These are phyloP conservation scores for Oryzias melastigma DNA, from an alignment of 2,113 vertebrate species.

Conservation along the genomic window DNA sequence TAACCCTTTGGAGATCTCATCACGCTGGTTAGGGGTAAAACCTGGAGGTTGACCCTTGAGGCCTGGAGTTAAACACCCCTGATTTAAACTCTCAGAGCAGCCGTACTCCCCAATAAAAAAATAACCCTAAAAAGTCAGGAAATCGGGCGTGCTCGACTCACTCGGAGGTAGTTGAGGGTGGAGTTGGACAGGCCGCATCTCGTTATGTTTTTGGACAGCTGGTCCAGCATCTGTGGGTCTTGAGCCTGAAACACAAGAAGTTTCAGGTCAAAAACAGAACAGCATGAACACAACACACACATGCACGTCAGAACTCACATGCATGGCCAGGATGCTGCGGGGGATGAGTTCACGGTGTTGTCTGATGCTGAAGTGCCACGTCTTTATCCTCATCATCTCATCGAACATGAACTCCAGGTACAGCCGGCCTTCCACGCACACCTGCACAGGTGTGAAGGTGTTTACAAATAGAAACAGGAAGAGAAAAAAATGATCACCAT, in stretches of 20 bases:
- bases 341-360: constrained; percentile 98
- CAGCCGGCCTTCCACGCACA: constrained; percentile 95
- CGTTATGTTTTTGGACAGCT: constrained; percentile 99
- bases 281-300: not conserved
- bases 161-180: constrained; percentile 99
- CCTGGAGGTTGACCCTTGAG: too few relatives aligned
- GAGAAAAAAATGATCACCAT: not conserved
- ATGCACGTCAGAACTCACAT: constrained; percentile 79
- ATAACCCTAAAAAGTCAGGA: too few relatives aligned
- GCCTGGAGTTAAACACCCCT: too few relatives aligned
- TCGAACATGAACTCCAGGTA: constrained; percentile 99
- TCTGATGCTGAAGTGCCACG: constrained; percentile 99
- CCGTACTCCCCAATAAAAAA: too few relatives aligned
- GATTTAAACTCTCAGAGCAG: too few relatives aligned
- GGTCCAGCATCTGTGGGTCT: constrained; percentile 98
- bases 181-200: constrained; percentile 98
- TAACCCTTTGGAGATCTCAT: too few relatives aligned
- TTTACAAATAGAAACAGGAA: too few relatives aligned
- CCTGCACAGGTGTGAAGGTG: constrained; percentile 71
- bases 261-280: not conserved
- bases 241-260: constrained; percentile 81
- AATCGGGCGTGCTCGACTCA: constrained; percentile 51
- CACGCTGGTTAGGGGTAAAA: too few relatives aligned
- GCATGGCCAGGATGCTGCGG: constrained; percentile 98
- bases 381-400: constrained; percentile 99